Conservation (phyloP, 2,888 invertebrate genomes). For the Drosophila cognata region DNA sequence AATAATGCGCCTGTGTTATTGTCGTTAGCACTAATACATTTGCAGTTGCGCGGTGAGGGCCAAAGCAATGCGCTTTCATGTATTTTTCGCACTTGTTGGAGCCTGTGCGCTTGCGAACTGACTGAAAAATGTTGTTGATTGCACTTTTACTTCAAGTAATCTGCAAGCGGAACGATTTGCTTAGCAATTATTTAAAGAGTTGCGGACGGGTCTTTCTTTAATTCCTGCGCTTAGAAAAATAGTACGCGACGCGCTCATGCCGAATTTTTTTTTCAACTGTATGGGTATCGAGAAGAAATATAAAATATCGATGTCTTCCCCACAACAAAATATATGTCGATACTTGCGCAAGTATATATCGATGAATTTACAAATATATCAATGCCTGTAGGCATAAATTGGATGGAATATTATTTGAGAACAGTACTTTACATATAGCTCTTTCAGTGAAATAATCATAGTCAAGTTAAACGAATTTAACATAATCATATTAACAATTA, state of each 20-base stretch:
- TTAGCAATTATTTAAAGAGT: constrained; percentile 21
- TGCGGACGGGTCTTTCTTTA: constrained; percentile 6
- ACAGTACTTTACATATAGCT: neutral
- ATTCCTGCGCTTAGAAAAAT: constrained; percentile 30
- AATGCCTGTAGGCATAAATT: neutral
- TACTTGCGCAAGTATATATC: neutral
- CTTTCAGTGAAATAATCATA: neutral
- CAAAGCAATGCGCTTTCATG: constrained; percentile 23
- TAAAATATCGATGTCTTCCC: constrained; percentile 12
- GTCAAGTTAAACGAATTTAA: neutral
- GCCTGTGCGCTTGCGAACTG: constrained; percentile 23
- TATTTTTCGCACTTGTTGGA: constrained; percentile 40
- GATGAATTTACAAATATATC: constrained; percentile 1
- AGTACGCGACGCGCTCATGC: constrained; percentile 50
- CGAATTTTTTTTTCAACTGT: constrained; percentile 44
- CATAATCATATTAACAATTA: neutral
- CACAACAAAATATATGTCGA: constrained; percentile 2
- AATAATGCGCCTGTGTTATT: constrained; percentile 14
- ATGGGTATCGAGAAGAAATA: constrained; percentile 22
- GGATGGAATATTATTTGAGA: neutral
- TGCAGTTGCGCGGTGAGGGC: constrained; percentile 47
- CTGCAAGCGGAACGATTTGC: neutral
- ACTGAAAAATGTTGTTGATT: neutral
- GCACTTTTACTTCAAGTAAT: constrained; percentile 14
- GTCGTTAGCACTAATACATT: constrained; percentile 38